phyloP scores from a whole-genome alignment of 1,140 invertebrate genomes.

The Lycorma delicatula region DNA sequence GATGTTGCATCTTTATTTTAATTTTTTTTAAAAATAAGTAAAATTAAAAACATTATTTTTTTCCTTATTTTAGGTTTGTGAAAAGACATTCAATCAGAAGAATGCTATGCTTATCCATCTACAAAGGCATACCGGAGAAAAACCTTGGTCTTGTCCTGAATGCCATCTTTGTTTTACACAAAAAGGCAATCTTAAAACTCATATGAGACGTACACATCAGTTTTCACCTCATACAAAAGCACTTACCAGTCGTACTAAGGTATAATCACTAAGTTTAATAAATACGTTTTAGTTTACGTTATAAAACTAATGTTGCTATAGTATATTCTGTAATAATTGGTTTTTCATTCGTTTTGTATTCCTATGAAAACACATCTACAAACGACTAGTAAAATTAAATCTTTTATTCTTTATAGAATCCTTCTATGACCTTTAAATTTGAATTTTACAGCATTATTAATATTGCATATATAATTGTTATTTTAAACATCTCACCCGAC shows the following conservation, averaged over 20 bases:
- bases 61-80: conserved; percentile 47
- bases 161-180: conserved; percentile 48
- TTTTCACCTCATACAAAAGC: background rate
- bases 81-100: conserved; percentile 47
- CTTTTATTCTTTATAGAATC: too few species aligned
- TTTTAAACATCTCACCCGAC: too few species aligned
- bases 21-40: background rate
- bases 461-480: too few species aligned
- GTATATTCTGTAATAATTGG: too few species aligned
- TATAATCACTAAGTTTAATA: background rate
- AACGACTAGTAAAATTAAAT: too few species aligned
- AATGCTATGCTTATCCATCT: conserved; percentile 47
- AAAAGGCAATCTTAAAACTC: conserved; percentile 51
- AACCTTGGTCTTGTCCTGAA: conserved; percentile 42
- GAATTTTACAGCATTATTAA: too few species aligned
- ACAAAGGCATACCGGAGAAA: conserved; percentile 50
- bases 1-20: background rate
- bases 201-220: conserved; percentile 41
- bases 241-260: background rate
- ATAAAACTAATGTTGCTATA: too few species aligned
- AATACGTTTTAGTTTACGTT: too few species aligned
- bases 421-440: too few species aligned
- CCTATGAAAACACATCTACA: too few species aligned
- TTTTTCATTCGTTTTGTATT: too few species aligned
- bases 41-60: too few species aligned